A percentile compares a stretch with the other conserved stretches of the same genome.
These are phyloP conservation scores for Spilosoma lubricipeda DNA, from an alignment of 2,888 invertebrate species.

Conservation along the genomic window DNA sequence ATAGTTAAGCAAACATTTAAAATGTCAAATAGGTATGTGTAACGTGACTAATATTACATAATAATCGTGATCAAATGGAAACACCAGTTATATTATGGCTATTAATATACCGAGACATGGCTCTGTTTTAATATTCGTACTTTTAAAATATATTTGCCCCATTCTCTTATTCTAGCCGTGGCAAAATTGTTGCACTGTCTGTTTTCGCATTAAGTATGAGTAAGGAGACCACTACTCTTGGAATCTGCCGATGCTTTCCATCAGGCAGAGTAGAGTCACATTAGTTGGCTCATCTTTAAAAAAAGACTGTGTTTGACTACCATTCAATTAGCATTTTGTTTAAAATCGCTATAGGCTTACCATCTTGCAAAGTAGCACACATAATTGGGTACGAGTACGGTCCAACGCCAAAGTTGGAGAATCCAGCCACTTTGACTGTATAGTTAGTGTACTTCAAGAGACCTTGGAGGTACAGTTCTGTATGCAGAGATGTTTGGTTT, in stretches of 20 bases:
- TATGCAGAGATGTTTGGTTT: constrained; percentile 88
- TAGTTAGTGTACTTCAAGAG: constrained; percentile 95
- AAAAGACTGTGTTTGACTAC: not conserved
- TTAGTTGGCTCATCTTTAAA: no score
- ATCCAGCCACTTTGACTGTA: constrained; percentile 93
- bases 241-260: no score
- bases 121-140: no score
- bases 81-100: not conserved
- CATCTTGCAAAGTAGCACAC: constrained; percentile 94
- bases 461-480: constrained; percentile 91
- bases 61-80: not conserved
- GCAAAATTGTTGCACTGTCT: not conserved
- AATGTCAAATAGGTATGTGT: not conserved
- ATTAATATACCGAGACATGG: not conserved
- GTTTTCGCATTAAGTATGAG: no score
- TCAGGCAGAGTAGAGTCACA: no score
- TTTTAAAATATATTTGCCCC: no score
- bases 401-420: constrained; percentile 94
- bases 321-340: not conserved
- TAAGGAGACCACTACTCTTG: no score
- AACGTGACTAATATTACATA: not conserved
- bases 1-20: not conserved
- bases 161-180: not conserved
- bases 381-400: constrained; percentile 91
- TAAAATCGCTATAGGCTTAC: constrained; percentile 74